Percentiles rank a stretch among this genome's conserved stretches.
These are phyloP conservation scores for Brenthis daphne DNA, from an alignment of 2,888 invertebrate genomes.

Conservation along the genomic window DNA sequence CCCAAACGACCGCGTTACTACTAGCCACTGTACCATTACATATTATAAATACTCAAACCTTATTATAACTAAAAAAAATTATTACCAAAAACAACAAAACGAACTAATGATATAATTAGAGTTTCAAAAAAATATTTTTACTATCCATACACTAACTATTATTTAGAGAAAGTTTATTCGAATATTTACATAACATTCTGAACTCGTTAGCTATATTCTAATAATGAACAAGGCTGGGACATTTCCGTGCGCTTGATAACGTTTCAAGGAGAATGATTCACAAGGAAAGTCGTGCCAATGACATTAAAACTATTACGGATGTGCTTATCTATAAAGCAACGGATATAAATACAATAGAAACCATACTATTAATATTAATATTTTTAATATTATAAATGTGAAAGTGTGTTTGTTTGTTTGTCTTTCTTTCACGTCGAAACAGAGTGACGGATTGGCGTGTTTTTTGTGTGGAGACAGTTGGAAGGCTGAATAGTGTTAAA, in stretches of 20 bases:
- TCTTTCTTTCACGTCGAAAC: too few species aligned
- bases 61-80: too few species aligned
- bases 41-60: too few species aligned
- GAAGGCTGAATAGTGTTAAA: too few species aligned
- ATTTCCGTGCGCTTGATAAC: slow-evolving; percentile 22
- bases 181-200: neutral
- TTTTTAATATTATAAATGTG: neutral
- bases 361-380: neutral
- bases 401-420: too few species aligned
- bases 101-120: neutral
- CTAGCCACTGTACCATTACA: too few species aligned
- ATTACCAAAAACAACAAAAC: too few species aligned
- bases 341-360: too few species aligned
- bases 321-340: neutral
- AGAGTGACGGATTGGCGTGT: too few species aligned
- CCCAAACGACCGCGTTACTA: too few species aligned
- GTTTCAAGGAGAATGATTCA: slow-evolving; percentile 28
- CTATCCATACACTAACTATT: neutral
- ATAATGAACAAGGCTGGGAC: slow-evolving; percentile 14
- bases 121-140: neutral
- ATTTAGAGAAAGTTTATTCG: neutral
- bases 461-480: too few species aligned
- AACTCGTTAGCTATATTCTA: slow-evolving; percentile 7
- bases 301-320: slow-evolving; percentile 24
- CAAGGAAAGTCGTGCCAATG: slow-evolving; percentile 28